Percentiles rank a stretch among this genome's conserved stretches.
These are phyloP conservation scores for Pavo muticus DNA, from an alignment of 2,113 vertebrate species.

Conservation along the genomic window DNA sequence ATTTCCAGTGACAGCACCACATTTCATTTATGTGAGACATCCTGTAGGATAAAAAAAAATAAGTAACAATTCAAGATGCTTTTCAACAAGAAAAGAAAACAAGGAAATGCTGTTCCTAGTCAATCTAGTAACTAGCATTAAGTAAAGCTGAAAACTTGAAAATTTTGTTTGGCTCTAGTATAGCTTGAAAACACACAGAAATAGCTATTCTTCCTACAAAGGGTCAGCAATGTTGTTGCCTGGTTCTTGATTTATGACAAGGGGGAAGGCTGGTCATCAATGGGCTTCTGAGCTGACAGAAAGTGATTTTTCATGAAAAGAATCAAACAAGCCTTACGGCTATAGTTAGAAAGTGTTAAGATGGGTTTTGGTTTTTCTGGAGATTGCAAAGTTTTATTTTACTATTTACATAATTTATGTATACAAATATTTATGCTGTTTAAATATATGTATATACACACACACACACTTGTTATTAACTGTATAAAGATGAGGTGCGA, in stretches of 20 bases:
- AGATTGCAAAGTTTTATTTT: background rate
- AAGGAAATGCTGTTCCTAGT: background rate
- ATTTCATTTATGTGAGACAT: conserved; percentile 76
- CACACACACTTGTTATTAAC: background rate
- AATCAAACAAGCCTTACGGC: background rate
- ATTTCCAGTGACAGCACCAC: conserved; percentile 83
- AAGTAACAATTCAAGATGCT: conserved; percentile 17
- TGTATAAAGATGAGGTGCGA: background rate
- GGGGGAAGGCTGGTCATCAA: background rate
- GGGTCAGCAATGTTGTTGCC: background rate
- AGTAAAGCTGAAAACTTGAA: background rate
- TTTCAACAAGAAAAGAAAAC: background rate
- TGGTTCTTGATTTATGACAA: background rate
- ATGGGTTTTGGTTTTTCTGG: accelerated
- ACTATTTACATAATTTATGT: background rate
- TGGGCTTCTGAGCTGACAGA: background rate
- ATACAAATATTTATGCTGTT: background rate
- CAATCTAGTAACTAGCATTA: background rate
- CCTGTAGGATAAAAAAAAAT: conserved; percentile 73
- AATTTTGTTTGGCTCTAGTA: background rate
- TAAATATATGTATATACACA: background rate
- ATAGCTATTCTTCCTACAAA: background rate
- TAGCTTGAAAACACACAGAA: background rate
- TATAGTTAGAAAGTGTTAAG: background rate
- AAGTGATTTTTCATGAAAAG: background rate